phyloP scores from a whole-genome alignment of 2,113 vertebrate species.

The Setophaga coronata region DNA sequence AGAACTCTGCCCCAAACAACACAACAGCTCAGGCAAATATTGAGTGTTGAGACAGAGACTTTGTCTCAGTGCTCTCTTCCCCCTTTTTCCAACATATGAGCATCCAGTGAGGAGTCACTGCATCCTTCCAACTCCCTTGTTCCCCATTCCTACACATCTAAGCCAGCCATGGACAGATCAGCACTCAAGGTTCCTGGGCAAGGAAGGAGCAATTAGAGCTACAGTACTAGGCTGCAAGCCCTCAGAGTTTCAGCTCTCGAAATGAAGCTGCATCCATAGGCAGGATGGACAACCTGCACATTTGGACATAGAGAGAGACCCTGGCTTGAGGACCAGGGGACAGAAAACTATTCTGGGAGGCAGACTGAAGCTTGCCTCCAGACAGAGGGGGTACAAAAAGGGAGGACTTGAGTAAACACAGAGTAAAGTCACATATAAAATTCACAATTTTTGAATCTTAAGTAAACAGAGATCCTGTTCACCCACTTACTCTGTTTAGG shows the following conservation, averaged over 20 bases:
- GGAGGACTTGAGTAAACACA: not conserved
- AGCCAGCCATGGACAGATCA: not conserved
- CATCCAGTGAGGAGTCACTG: not conserved
- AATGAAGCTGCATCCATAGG: not conserved
- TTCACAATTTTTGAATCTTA: not conserved
- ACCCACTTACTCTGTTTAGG: not conserved
- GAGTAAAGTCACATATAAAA: not conserved
- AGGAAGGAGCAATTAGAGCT: not conserved
- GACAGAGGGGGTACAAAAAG: not conserved
- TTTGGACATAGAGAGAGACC: not conserved
- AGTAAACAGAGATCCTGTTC: not conserved
- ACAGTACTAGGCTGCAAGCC: not conserved
- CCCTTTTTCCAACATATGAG: not conserved
- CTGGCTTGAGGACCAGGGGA: not conserved
- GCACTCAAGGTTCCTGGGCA: not conserved
- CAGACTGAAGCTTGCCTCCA: not conserved
- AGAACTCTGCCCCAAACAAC: not conserved
- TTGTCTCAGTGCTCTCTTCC: not conserved
- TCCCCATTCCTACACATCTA: not conserved
- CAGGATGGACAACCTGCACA: not conserved
- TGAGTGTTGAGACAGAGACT: fast-evolving
- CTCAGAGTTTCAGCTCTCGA: not conserved
- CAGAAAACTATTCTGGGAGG: not conserved
- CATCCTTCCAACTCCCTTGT: not conserved
- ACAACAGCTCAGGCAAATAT: not conserved